Percentiles rank a stretch among this genome's conserved stretches.
These are phyloP conservation scores for Bombus breviceps DNA, from an alignment of 1,140 invertebrate genomes.

Conservation along the genomic window DNA sequence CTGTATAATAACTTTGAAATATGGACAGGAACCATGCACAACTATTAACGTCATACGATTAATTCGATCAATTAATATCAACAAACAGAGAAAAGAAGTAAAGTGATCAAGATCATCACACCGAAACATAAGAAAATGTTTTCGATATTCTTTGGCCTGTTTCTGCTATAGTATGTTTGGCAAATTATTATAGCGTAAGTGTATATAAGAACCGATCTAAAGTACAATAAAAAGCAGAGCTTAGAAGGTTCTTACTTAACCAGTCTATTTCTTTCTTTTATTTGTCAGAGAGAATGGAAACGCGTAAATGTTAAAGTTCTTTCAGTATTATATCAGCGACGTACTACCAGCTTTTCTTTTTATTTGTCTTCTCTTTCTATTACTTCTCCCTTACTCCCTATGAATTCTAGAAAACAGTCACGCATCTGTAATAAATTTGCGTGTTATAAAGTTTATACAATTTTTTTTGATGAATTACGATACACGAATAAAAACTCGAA, in stretches of 20 bases:
- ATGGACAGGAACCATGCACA: background rate
- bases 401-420: background rate
- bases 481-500: conserved; percentile 19
- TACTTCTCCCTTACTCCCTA: conserved; percentile 35
- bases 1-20: background rate
- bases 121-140: background rate
- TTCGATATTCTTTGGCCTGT: background rate
- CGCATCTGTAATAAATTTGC: background rate
- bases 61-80: background rate
- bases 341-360: background rate
- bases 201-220: background rate
- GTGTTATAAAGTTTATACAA: background rate
- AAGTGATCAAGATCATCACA: background rate
- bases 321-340: background rate
- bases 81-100: background rate
- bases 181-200: background rate
- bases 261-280: background rate
- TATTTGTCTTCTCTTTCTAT: background rate
- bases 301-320: background rate
- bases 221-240: background rate
- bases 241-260: background rate
- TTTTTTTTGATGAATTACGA: background rate
- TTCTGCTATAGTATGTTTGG: background rate
- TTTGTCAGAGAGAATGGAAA: background rate
- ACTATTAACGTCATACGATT: background rate